phyloP scores from a whole-genome alignment of 2,888 invertebrate species.

The Acleris laterana region DNA sequence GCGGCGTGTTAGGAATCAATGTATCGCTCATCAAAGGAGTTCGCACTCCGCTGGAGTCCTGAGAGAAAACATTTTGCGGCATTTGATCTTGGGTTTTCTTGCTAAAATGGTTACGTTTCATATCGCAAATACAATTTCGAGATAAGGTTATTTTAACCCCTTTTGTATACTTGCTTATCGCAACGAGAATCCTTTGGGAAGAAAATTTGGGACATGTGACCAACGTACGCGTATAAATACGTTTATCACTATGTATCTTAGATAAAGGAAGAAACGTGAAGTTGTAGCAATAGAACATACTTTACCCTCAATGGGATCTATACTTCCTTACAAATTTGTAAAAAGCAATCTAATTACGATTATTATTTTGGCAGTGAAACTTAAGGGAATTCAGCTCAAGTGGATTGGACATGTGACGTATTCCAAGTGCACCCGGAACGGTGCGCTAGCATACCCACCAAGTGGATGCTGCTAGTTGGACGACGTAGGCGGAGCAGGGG shows the following conservation, averaged over 20 bases:
- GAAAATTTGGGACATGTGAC: slow-evolving; percentile 13
- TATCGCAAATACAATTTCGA: slow-evolving; percentile 36
- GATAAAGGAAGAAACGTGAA: background rate
- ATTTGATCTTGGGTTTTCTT: slow-evolving; percentile 32
- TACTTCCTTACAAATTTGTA: too few species aligned
- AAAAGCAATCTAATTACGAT: too few species aligned
- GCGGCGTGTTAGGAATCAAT: slow-evolving; percentile 43
- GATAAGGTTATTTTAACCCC: slow-evolving; percentile 26
- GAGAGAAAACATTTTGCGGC: slow-evolving; percentile 33
- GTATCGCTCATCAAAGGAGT: slow-evolving; percentile 39
- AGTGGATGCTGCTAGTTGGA: too few species aligned
- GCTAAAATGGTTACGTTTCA: slow-evolving; percentile 33
- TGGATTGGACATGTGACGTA: too few species aligned
- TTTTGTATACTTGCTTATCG: slow-evolving; percentile 25
- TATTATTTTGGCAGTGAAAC: too few species aligned
- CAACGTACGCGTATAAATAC: slow-evolving; percentile 1
- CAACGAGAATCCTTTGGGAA: slow-evolving; percentile 9
- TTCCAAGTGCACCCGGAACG: too few species aligned
- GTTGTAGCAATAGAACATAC: background rate
- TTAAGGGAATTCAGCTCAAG: too few species aligned
- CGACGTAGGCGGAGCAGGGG: too few species aligned
- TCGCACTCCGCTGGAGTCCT: slow-evolving; percentile 28
- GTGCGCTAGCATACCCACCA: too few species aligned
- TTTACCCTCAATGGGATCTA: too few species aligned
- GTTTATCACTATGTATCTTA: background rate